Conservation (phyloP, 2,888 invertebrate species). For the Oscheius sp. region DNA sequence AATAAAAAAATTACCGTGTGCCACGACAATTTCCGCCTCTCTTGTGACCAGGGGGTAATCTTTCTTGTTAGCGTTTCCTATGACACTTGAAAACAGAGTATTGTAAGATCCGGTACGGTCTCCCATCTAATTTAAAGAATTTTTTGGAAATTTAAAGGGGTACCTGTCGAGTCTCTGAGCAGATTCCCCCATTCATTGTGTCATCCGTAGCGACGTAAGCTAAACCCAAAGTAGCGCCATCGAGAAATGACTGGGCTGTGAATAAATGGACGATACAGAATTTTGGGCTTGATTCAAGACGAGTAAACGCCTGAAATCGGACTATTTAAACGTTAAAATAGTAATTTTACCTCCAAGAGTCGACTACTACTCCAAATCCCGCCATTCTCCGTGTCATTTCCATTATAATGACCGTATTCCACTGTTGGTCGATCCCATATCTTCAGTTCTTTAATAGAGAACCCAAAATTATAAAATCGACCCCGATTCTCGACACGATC, state of each 20-base stretch:
- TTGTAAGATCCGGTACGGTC: constrained; percentile 35
- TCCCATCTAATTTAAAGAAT: not conserved
- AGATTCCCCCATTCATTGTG: constrained; percentile 14
- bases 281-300: constrained; percentile 42
- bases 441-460: constrained; percentile 53
- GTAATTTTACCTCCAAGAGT: constrained; percentile 21
- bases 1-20: constrained; percentile 41
- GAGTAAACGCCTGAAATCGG: constrained; percentile 42
- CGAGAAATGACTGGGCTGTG: constrained; percentile 44
- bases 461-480: constrained; percentile 51
- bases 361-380: constrained; percentile 23
- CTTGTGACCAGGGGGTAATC: constrained; percentile 48
- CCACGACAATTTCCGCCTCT: constrained; percentile 51
- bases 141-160: not conserved
- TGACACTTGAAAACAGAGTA: constrained; percentile 42
- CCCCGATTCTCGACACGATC: constrained; percentile 27
- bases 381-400: constrained; percentile 3
- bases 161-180: not conserved
- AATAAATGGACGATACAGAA: constrained; percentile 52
- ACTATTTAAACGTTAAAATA: not conserved
- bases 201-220: constrained; percentile 16
- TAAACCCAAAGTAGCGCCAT: constrained; percentile 2
- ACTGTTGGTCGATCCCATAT: constrained; percentile 42
- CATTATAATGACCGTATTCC: constrained; percentile 47
- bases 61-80: constrained; percentile 38